Evolutionary conservation across 2,888 invertebrate species (phyloP), one percentile per base, ranked within the genome.

Genomic region (Chironomus riparius): DNA sequence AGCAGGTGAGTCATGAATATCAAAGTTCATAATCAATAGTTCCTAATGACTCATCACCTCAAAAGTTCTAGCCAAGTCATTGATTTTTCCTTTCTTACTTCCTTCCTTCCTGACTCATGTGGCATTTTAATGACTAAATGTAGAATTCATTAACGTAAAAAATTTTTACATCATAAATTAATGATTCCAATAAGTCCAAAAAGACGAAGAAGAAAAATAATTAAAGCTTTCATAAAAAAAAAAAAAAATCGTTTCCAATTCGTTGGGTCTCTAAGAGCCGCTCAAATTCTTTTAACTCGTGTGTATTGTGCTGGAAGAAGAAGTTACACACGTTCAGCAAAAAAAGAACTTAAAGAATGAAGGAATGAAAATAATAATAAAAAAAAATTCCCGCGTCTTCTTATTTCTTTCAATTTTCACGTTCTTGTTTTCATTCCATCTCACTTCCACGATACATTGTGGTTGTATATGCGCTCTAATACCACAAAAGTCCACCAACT

Each of bases 341-440:
- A 18, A 56, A 50, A 15, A 28, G 28, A 28, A 38, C 38, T 38
- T 65, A 65, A 24, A 65, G 65, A 65, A 65, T 65, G 21, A 65
- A 65, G 65, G 24, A 65, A 38, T 2, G 38, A 38, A 38, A 38
- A 38, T 38, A 38, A 38, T 38, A 38, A 38, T 38, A 38, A 38
- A 65, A 62, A n/a, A 48, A 65, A 65, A 65, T 65, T 65, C 65
- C 65, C 65, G 65, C 65, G 65, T 65, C 65, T 65, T 65, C 65
- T 65, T 65, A 13, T 22, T 65, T 65, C 18, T 65, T 65, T 24
- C 65, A 24, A 24, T 65, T 24, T 65, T 65, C 22, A 65, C 65
- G 65, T 22, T 65, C 65, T 65, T 65, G 24, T 65, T 65, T 65
- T 65, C 56, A 22, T 65, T 65, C 65, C 13, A 21, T 65, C 65